These are phyloP conservation scores for Xestoiulus laeticollis DNA, from an alignment of 2,888 invertebrate genomes.

Conservation along the genomic window DNA sequence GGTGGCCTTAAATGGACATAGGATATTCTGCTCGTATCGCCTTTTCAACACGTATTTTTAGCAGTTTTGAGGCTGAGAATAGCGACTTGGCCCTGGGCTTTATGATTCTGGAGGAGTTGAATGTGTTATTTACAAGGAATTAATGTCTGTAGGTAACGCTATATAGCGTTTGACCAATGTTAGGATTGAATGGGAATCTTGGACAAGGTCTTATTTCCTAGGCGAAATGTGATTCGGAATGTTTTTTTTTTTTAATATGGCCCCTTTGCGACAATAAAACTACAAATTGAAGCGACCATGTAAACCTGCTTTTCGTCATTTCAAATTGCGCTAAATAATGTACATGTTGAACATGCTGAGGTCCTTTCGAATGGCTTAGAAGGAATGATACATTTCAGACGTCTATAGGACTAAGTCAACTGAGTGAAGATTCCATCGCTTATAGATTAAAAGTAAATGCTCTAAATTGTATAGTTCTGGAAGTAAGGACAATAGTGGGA, in stretches of 20 bases:
- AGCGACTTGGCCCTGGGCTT: background rate
- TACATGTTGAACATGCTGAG: background rate
- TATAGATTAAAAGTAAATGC: background rate
- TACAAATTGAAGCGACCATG: background rate
- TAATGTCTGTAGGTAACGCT: background rate
- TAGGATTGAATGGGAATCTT: background rate
- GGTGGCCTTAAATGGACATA: background rate
- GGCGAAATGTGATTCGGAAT: background rate
- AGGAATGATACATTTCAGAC: too few relatives aligned
- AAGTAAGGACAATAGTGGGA: too few relatives aligned
- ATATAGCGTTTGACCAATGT: background rate
- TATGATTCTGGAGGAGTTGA: background rate
- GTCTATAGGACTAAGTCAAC: too few relatives aligned
- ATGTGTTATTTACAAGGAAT: background rate
- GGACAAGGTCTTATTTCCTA: background rate
- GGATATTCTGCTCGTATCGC: slow-evolving; percentile 5
- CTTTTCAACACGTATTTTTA: background rate
- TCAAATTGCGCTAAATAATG: background rate
- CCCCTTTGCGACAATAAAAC: background rate
- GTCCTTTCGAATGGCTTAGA: too few relatives aligned
- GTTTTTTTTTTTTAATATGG: background rate
- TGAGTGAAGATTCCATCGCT: too few relatives aligned
- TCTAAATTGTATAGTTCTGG: background rate
- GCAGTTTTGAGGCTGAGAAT: background rate
- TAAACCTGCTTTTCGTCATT: background rate